phyloP scores from a whole-genome alignment of 2,888 invertebrate genomes.

The Onthophagus sagittarius region DNA sequence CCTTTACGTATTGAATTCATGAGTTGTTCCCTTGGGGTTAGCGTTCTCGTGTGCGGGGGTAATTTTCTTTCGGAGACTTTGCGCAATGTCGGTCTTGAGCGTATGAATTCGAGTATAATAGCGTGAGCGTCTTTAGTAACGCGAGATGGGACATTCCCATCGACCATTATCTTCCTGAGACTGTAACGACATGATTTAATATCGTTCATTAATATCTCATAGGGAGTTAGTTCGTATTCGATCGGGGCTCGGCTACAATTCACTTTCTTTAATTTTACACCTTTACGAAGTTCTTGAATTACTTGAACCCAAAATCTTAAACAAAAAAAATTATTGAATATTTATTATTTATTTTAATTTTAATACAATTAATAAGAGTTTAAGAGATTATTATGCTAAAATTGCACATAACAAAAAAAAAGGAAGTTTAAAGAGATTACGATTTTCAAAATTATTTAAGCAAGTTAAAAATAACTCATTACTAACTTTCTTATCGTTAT shows the following conservation, averaged over 20 bases:
- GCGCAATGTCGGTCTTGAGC: conserved; percentile 89
- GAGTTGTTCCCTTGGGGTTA: conserved; percentile 78
- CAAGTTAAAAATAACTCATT: too few relatives aligned
- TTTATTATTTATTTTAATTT: too few relatives aligned
- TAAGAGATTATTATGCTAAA: too few relatives aligned
- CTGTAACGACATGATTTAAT: conserved; percentile 87
- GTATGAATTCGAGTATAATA: conserved; percentile 93
- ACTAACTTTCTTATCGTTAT: too few relatives aligned
- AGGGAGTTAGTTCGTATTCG: conserved; percentile 92
- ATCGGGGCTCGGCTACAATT: conserved; percentile 72
- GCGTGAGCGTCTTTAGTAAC: conserved; percentile 94
- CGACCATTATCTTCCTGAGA: conserved; percentile 79
- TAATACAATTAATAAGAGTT: too few relatives aligned
- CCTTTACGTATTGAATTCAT: conserved; percentile 83
- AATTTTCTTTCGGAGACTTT: conserved; percentile 85
- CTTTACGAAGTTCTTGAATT: conserved; percentile 84
- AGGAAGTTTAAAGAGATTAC: too few relatives aligned
- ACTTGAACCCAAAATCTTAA: conserved; percentile 85
- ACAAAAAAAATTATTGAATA: neutral
- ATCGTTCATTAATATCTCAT: conserved; percentile 95
- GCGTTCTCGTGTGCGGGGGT: conserved; percentile 61
- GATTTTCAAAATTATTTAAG: too few relatives aligned
- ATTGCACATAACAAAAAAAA: too few relatives aligned
- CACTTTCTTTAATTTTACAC: conserved; percentile 90
- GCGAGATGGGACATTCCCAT: conserved; percentile 73